Base-by-base conservation (phyloP, 2,888 invertebrate genomes). In the Ormyrus thymus region DNA sequence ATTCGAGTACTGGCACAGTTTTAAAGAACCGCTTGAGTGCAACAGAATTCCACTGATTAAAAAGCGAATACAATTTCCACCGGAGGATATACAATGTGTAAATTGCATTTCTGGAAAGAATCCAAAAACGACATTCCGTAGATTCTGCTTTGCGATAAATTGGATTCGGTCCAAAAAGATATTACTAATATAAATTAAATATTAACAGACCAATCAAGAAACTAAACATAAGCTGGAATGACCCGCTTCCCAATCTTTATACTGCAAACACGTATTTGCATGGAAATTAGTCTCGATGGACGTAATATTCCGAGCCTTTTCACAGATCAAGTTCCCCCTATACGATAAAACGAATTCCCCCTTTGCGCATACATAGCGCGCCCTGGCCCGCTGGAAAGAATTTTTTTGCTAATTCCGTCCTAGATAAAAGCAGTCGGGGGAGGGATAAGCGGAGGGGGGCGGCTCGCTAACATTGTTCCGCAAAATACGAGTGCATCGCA, bases 401-500 rank as follows among this genome's bases (percentile, higher is more conserved):
- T n/a, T 74, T 74, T 74, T 58, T 66, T 43, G 29, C 74, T 55
- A 58, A 58, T 70, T 68, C 46, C 10, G 48, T 48, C 61, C 45
- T 61, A 55, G 55, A 55, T n/a, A 55, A 55, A 55, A 4, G 29
- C 3, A 29, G 13, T 55, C 13, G 13, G 55, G 55, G 55, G n/a
- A 55, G 55, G 29, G 29, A 29, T 29, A 29, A 29, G 29, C 29
- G 3, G 4, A 29, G 29, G 29, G n/a, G 29, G 29, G 29, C 29
- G 29, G 4, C 29, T 29, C 53, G 43, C 62, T 59, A 75, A 68
- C 45, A 53, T 65, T 29, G 43, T 43, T 46, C 61, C 43, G 70
- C 59, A 10, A 6, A 15, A 61, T 55, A 78, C 73, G 50, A 76
- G 80, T 80, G 80, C 76, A 80, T 43, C 53, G 80, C 76, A 80